phyloP scores from a whole-genome alignment of 1,140 invertebrate genomes.

The Drosophila aff. region DNA sequence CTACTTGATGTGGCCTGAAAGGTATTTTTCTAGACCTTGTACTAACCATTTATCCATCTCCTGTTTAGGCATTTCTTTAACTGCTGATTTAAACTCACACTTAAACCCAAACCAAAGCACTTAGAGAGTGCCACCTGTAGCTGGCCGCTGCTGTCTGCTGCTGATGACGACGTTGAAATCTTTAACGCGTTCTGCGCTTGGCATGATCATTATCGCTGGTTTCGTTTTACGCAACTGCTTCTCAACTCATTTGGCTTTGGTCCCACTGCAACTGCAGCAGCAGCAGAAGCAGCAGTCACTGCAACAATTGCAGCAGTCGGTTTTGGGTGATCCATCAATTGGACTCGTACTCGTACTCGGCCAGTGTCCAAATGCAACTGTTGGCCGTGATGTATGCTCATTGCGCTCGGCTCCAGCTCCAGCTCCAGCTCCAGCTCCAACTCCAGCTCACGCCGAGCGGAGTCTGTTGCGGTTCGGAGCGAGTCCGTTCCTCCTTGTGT shows the following conservation, averaged over 20 bases:
- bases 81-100: background rate
- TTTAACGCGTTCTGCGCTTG: slow-evolving; percentile 82
- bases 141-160: slow-evolving; percentile 37
- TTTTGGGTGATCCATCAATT: slow-evolving; percentile 81
- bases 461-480: slow-evolving; percentile 9
- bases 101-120: background rate
- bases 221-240: slow-evolving; percentile 80
- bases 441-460: background rate
- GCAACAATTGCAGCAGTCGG: slow-evolving; percentile 42
- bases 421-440: background rate
- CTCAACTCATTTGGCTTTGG: slow-evolving; percentile 76
- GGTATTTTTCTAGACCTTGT: background rate
- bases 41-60: background rate
- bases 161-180: slow-evolving; percentile 79
- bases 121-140: slow-evolving; percentile 19
- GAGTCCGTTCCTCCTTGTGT: slow-evolving; percentile 25
- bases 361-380: slow-evolving; percentile 64
- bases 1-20: background rate
- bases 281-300: slow-evolving; percentile 1
- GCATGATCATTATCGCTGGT: slow-evolving; percentile 81
- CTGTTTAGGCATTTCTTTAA: background rate
- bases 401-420: slow-evolving; percentile 44
- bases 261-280: slow-evolving; percentile 13
- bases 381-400: slow-evolving; percentile 75
- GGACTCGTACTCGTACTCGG: slow-evolving; percentile 41